These are phyloP conservation scores for Siphamia tubifer DNA, from an alignment of 2,113 vertebrate species.

Conservation along the genomic window DNA sequence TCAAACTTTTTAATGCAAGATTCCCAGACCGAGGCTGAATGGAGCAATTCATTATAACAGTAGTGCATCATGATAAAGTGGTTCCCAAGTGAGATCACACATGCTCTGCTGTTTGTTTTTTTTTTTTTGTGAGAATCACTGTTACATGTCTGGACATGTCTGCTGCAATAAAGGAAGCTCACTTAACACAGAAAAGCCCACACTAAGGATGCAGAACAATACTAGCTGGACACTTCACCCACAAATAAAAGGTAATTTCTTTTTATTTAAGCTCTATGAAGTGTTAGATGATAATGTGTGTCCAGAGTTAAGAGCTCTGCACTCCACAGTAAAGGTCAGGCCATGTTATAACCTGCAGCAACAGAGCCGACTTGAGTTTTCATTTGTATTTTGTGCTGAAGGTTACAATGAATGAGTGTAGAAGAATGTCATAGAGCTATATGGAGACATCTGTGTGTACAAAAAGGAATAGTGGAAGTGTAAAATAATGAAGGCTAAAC, in stretches of 20 bases:
- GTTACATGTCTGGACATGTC: slow-evolving; percentile 73
- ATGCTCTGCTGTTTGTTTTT: not conserved
- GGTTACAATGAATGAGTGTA: not conserved
- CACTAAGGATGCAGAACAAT: slow-evolving; percentile 2
- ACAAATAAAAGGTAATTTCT: slow-evolving; percentile 55
- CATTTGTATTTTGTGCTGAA: slow-evolving; percentile 3
- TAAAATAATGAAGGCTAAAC: not conserved
- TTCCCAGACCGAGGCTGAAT: no score
- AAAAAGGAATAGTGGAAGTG: slow-evolving; percentile 4
- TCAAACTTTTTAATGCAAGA: no score
- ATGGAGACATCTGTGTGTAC: slow-evolving; percentile 2
- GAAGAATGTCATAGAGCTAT: not conserved
- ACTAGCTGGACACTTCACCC: slow-evolving; percentile 1
- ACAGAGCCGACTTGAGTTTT: slow-evolving; percentile 16
- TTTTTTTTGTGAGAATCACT: not conserved
- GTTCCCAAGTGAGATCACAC: not conserved
- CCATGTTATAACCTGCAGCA: slow-evolving; percentile 14
- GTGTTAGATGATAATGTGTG: not conserved
- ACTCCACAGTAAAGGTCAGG: slow-evolving; percentile 11
- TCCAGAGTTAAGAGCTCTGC: slow-evolving; percentile 11
- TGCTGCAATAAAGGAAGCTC: slow-evolving; percentile 16
- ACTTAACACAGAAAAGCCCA: not conserved
- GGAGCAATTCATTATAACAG: not conserved
- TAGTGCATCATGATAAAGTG: not conserved
- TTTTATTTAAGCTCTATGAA: not conserved